These are phyloP conservation scores for Panopea generosa DNA, from an alignment of 2,888 invertebrate genomes.

Conservation along the genomic window DNA sequence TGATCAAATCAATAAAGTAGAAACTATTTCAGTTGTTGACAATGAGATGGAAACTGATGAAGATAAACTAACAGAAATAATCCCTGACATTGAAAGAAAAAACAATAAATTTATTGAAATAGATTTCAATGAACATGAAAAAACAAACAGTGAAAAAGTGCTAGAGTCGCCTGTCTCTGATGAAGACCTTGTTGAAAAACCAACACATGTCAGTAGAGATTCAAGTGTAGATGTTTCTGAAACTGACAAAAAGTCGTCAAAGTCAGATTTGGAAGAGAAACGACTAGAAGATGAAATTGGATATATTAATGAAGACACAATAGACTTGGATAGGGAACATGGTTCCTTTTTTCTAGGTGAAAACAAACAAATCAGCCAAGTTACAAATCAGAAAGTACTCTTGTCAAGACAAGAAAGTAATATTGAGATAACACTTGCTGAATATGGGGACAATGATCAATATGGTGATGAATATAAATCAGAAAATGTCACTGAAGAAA, in stretches of 20 bases:
- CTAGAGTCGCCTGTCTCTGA: constrained; percentile 59
- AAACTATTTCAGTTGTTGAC: too few relatives aligned
- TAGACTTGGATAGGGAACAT: constrained; percentile 22
- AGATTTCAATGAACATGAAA: too few relatives aligned
- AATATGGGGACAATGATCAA: constrained; percentile 55
- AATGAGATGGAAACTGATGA: too few relatives aligned
- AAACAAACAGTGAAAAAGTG: too few relatives aligned
- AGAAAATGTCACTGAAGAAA: constrained; percentile 28
- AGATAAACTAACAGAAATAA: too few relatives aligned
- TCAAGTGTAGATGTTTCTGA: constrained; percentile 34
- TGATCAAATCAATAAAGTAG: too few relatives aligned
- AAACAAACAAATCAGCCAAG: constrained; percentile 4
- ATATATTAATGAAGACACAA: neutral
- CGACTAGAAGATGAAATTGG: too few relatives aligned
- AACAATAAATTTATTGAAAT: too few relatives aligned
- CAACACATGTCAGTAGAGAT: constrained; percentile 53
- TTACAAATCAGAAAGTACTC: constrained; percentile 48
- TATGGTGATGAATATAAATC: constrained; percentile 29
- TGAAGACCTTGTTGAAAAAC: constrained; percentile 71
- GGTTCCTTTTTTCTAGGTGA: constrained; percentile 30
- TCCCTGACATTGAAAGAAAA: too few relatives aligned
- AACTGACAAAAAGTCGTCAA: too few relatives aligned
- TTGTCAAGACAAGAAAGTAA: constrained; percentile 62
- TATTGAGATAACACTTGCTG: constrained; percentile 61
- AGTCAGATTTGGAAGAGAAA: too few relatives aligned